Evolutionary conservation across 2,888 invertebrate genomes (phyloP).

Genomic region (Ramazzottius varieornatus): DNA sequence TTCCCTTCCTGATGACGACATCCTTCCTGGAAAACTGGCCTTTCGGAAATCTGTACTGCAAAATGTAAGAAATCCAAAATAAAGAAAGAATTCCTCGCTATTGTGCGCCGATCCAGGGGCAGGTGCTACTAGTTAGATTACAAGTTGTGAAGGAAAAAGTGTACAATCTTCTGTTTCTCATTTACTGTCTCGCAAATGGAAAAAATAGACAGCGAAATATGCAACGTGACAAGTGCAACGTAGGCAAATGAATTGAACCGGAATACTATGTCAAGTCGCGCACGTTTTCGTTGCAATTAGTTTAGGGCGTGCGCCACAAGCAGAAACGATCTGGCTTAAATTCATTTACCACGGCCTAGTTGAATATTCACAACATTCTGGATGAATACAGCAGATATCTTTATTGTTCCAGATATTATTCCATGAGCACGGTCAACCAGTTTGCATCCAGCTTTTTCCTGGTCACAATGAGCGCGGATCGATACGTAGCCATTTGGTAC

Average conservation of each 20-base stretch:
- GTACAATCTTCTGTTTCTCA: neutral
- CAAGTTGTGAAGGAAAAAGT: no score
- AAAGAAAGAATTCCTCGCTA: neutral
- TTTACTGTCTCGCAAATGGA: neutral
- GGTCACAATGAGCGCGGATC: constrained; percentile 18
- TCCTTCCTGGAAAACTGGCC: constrained; percentile 15
- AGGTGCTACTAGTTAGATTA: no score
- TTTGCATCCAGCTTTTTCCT: constrained; percentile 20
- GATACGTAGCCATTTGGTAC: neutral
- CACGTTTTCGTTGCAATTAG: no score
- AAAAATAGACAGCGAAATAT: neutral
- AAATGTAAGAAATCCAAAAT: constrained; percentile 15
- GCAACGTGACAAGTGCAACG: no score
- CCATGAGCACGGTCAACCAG: constrained; percentile 18
- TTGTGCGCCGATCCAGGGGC: no score
- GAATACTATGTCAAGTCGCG: no score
- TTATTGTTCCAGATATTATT: neutral
- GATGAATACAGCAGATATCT: neutral
- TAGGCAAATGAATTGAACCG: no score
- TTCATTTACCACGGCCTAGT: no score
- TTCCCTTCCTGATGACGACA: constrained; percentile 14
- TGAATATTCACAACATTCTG: neutral
- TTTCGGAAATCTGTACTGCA: constrained; percentile 20
- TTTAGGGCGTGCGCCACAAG: no score
- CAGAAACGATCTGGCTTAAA: no score